Base-by-base conservation (phyloP, 2,113 vertebrate genomes). In the Eupsittula cactorum region DNA sequence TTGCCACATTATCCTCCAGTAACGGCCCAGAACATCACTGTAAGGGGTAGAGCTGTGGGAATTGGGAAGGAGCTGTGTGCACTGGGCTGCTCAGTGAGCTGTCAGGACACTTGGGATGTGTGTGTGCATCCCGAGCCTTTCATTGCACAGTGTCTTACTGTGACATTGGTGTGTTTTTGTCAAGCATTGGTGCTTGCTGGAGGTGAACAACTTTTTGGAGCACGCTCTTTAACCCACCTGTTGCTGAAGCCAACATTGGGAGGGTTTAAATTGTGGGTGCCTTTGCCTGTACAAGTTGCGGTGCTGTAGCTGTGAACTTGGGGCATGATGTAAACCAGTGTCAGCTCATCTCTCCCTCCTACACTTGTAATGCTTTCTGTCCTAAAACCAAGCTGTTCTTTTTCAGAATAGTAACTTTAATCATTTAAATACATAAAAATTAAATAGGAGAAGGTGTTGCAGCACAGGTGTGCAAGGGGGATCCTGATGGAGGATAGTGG, bases 61-160 rank as follows among this genome's bases (percentile, higher is more conserved):
- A 88, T 16, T 91, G 64, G 83, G 88, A 91, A 57, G 91, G 83
- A 93, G 80, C 47, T 31, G 25, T 91, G 93, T 96, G 86, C 69
- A 52, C 86, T 80, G 27, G 46, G 47, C 95, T 92, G 80, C 81
- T 95, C 86, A 76, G 8, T 79, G 93, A 94, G 90, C 90, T 92
- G 65, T 84, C 53, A 65, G 90, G 88, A 75, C 47, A 3, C 81
- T 93, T 92, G 88, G 90, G 86, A 46, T 63, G 39, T 27, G 27
- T 71, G 52, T 29, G 24, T 71, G 52, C 33, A 28, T 79, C 87
- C 92, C 2, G 0, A 75, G 88, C 90, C 73, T 88, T 73, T 94
- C 39, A 41, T 90, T 88, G 60, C 47, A 17, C 1, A 0, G 7
- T 27, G 33, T 88, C 55, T 93, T 53, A 62, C 82, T 78, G 86